A percentile compares a stretch with the other conserved stretches of the same genome.
These are phyloP conservation scores for Dermochelys coriacea DNA, from an alignment of 2,797 vertebrate genomes.

Conservation along the genomic window DNA sequence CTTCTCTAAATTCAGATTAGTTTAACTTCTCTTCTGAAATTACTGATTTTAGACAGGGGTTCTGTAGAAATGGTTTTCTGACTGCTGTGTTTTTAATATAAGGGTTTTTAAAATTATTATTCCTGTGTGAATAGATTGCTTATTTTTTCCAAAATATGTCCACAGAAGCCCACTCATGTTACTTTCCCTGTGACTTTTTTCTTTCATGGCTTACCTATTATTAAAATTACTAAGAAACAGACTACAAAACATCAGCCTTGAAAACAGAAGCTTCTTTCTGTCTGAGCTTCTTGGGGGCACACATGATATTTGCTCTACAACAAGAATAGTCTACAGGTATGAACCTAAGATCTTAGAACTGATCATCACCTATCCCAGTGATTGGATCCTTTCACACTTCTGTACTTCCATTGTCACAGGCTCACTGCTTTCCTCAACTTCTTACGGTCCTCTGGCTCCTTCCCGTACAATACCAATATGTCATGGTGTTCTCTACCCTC, in stretches of 20 bases:
- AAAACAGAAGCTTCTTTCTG: not conserved
- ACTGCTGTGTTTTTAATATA: not conserved
- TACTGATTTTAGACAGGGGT: not conserved
- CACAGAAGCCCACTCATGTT: not conserved
- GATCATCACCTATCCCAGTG: not conserved
- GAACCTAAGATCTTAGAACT: not conserved
- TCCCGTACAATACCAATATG: not conserved
- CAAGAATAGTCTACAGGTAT: not conserved
- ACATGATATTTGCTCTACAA: not conserved
- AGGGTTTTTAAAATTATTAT: not conserved
- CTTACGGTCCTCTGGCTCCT: not conserved
- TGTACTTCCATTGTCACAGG: not conserved
- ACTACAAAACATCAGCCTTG: not conserved
- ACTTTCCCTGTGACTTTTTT: not conserved
- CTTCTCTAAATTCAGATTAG: not conserved
- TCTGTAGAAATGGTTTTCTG: not conserved
- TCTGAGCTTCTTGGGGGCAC: not conserved
- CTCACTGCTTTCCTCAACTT: not conserved
- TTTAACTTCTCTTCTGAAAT: not conserved
- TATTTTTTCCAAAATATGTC: too few species aligned
- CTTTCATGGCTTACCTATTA: not conserved
- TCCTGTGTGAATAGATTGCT: not conserved
- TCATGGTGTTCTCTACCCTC: not conserved
- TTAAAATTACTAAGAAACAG: not conserved
- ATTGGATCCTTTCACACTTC: not conserved